These are phyloP conservation scores for Abrostola triplasia DNA, from an alignment of 2,888 invertebrate genomes.

Conservation along the genomic window DNA sequence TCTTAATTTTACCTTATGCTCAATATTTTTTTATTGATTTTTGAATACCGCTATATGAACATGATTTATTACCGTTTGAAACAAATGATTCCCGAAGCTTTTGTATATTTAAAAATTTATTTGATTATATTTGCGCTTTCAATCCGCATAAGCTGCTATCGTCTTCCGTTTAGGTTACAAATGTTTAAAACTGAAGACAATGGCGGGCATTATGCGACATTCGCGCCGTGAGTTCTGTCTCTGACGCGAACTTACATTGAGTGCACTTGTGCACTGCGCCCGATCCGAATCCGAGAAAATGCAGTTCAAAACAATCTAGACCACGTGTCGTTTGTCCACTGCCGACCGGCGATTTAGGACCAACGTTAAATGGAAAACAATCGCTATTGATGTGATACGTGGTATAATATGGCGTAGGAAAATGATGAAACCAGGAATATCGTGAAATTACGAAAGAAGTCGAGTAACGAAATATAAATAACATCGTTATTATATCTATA, in stretches of 20 bases:
- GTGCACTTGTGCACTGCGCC: constrained; percentile 46
- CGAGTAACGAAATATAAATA: too few relatives aligned
- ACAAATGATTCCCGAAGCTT: too few relatives aligned
- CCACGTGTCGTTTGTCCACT: constrained; percentile 16
- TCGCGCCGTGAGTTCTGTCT: constrained; percentile 18
- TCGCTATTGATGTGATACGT: constrained; percentile 12
- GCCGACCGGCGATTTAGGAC: constrained; percentile 5
- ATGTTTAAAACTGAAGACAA: neutral
- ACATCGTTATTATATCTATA: too few relatives aligned
- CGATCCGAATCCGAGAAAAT: constrained; percentile 45
- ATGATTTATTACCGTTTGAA: too few relatives aligned
- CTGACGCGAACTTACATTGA: constrained; percentile 41
- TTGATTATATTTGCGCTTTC: neutral
- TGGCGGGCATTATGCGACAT: neutral
- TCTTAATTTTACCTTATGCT: too few relatives aligned
- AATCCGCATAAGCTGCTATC: constrained; percentile 1
- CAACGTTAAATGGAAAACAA: neutral
- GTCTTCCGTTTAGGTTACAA: neutral
- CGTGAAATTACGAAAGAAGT: too few relatives aligned
- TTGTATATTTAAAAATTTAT: too few relatives aligned
- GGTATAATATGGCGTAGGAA: constrained; percentile 35
- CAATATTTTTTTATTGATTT: too few relatives aligned
- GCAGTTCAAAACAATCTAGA: constrained; percentile 17
- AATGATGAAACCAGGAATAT: too few relatives aligned
- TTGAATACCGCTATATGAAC: too few relatives aligned